Conservation (phyloP, 2,113 vertebrate species). For the Hyperoodon ampullatus region DNA sequence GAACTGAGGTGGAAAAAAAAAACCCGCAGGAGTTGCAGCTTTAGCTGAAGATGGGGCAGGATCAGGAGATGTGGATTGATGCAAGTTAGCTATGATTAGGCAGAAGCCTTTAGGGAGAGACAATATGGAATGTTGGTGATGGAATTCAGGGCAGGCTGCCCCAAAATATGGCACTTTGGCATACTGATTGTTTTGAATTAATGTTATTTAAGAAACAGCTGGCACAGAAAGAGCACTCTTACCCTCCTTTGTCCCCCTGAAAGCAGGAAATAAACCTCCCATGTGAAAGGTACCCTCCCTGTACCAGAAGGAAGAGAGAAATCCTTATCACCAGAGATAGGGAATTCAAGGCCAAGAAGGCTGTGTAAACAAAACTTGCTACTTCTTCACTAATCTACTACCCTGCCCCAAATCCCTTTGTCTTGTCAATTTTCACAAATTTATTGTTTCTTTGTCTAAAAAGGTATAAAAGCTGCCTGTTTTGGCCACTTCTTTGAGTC, state of each 20-base stretch:
- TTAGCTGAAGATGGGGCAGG: background rate
- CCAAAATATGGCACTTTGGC: background rate
- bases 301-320: background rate
- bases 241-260: background rate
- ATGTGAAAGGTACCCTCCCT: background rate
- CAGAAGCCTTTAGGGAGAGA: background rate
- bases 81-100: background rate
- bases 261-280: background rate
- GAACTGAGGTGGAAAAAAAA: background rate
- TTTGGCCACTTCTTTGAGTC: background rate
- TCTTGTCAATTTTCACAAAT: background rate
- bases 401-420: background rate
- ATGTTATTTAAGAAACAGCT: background rate
- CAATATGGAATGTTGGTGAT: rapidly evolving
- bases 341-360: background rate
- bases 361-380: background rate
- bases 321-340: background rate
- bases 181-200: too few species aligned
- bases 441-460: background rate
- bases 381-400: background rate
- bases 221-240: background rate
- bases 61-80: background rate
- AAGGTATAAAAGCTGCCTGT: background rate
- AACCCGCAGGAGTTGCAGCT: background rate
- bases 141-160: background rate